phyloP scores from a whole-genome alignment of 2,113 vertebrate species.

The Urocynchramus pylzowi region DNA sequence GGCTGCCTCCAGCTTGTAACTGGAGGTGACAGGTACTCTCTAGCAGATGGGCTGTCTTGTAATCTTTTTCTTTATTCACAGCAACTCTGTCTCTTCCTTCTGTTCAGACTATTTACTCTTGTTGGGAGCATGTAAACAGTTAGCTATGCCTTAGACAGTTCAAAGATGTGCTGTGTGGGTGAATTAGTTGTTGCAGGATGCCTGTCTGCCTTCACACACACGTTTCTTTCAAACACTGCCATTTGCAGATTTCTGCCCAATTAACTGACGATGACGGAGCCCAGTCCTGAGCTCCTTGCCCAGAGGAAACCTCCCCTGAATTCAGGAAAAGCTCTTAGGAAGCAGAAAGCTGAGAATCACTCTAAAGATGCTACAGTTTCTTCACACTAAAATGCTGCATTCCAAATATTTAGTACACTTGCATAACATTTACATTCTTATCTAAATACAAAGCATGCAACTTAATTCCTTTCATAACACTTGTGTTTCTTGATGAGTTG shows the following conservation, averaged over 20 bases:
- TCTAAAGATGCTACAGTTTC: constrained; percentile 4
- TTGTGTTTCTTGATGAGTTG: neutral
- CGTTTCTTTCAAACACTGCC: neutral
- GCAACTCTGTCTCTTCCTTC: constrained; percentile 43
- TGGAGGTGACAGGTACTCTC: constrained; percentile 66
- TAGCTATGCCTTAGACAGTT: constrained; percentile 49
- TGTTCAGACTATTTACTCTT: constrained; percentile 51
- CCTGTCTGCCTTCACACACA: constrained; percentile 47
- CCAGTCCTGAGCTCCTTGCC: neutral
- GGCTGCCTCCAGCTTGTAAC: constrained; percentile 48
- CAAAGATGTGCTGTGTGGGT: constrained; percentile 26
- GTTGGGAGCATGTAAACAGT: constrained; percentile 52
- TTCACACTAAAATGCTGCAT: constrained; percentile 31
- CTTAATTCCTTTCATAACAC: neutral
- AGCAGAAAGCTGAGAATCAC: neutral
- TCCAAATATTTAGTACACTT: constrained; percentile 34
- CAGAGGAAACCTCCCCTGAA: neutral
- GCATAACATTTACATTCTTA: constrained; percentile 3
- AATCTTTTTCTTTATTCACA: constrained; percentile 52
- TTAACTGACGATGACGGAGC: constrained; percentile 7
- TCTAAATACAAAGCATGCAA: constrained; percentile 31
- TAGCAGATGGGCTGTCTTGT: constrained; percentile 50
- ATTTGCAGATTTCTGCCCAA: constrained; percentile 60
- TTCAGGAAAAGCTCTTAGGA: neutral
- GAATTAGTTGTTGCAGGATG: constrained; percentile 44